Evolutionary conservation across 2,113 vertebrate species (phyloP).

Genomic region (Muntiacus reevesi): DNA sequence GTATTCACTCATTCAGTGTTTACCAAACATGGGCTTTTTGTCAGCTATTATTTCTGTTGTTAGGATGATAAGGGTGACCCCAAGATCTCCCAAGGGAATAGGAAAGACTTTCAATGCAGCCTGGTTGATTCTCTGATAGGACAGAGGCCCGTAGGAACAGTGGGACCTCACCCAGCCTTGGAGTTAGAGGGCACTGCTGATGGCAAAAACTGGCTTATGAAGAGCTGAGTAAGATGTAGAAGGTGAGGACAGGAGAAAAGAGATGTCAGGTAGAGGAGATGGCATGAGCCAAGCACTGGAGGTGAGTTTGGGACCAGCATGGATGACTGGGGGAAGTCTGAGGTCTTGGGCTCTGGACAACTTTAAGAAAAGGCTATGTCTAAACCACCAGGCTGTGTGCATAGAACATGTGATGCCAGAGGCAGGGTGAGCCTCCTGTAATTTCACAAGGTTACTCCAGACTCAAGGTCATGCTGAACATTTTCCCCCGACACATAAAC

Average conservation of each 20-base stretch:
- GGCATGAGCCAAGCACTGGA: neutral
- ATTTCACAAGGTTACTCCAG: neutral
- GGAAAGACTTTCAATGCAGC: neutral
- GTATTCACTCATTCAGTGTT: neutral
- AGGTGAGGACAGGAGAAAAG: neutral
- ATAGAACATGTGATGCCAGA: neutral
- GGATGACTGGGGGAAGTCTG: too few species aligned
- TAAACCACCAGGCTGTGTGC: neutral
- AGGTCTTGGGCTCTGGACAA: neutral
- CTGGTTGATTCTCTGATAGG: neutral
- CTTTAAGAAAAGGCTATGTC: neutral
- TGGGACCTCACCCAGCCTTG: neutral
- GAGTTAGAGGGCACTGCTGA: neutral
- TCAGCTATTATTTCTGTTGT: neutral
- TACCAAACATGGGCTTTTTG: neutral
- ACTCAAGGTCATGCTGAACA: neutral
- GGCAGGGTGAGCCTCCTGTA: neutral
- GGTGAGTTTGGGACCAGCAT: neutral
- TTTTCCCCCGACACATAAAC: neutral
- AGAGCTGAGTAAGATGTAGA: neutral
- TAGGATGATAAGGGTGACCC: neutral
- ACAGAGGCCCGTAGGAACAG: neutral
- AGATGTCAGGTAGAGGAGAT: neutral
- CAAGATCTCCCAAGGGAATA: neutral
- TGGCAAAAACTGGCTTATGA: neutral